Percentiles rank a stretch among this genome's conserved stretches.
Conservation (phyloP, 2,797 vertebrate species). For the Pipistrellus nathusii region DNA sequence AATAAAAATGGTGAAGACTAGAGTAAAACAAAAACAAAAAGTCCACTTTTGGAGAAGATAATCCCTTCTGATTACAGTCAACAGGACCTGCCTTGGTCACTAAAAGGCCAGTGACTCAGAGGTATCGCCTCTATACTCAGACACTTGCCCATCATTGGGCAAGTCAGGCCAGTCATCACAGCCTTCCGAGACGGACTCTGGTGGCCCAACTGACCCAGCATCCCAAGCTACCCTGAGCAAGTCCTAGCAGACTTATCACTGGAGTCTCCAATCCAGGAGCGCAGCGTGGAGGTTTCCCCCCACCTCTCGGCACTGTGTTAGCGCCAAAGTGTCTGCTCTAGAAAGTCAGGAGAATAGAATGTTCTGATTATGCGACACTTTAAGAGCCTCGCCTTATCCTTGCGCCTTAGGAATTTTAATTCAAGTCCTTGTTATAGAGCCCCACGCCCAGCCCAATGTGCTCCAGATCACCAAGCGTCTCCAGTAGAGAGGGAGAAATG, state of each 20-base stretch:
- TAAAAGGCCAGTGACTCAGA: background rate
- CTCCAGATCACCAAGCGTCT: background rate
- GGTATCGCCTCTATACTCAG: background rate
- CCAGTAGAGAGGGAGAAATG: background rate
- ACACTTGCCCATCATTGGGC: background rate
- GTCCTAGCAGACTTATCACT: background rate
- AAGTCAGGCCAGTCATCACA: background rate
- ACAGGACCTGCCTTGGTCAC: background rate
- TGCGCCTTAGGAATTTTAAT: background rate
- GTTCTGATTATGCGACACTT: background rate
- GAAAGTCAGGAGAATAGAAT: background rate
- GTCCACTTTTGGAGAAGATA: background rate
- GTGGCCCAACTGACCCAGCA: background rate
- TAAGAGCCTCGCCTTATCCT: background rate
- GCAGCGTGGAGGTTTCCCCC: background rate
- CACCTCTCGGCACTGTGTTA: background rate
- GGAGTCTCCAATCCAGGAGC: background rate
- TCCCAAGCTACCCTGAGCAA: background rate
- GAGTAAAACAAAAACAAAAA: background rate
- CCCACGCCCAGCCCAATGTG: background rate
- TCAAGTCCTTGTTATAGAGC: background rate
- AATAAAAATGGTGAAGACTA: constrained; percentile 12
- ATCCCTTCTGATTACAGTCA: background rate
- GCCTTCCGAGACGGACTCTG: background rate
- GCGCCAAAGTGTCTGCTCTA: background rate